Percentiles rank a stretch among this genome's conserved stretches.
Conservation (phyloP, 2,797 vertebrate species). For the Anguilla anguilla region DNA sequence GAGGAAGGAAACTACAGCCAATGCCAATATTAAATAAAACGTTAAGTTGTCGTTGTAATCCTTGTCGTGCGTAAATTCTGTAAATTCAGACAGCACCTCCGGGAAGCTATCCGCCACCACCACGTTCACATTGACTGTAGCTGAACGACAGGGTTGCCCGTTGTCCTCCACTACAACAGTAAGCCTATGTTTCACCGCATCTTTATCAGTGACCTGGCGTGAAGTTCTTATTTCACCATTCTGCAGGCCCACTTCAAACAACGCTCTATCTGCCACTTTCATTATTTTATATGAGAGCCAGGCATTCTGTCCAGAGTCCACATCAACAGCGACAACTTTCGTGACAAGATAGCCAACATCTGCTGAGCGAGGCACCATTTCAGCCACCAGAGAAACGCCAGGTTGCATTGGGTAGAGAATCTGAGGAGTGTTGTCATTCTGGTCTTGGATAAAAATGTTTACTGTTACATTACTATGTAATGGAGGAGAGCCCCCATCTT, state of each 20-base stretch:
- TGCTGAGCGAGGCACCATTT: conserved; percentile 74
- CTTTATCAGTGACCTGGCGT: conserved; percentile 42
- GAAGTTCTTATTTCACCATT: conserved; percentile 66
- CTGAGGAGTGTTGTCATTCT: conserved; percentile 65
- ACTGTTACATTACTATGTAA: conserved; percentile 68
- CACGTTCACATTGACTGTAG: conserved; percentile 63
- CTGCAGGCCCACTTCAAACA: conserved; percentile 9
- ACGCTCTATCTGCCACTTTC: not conserved
- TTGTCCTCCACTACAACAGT: conserved; percentile 65
- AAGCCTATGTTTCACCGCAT: conserved; percentile 38
- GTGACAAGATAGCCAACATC: conserved; percentile 76
- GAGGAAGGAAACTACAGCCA: conserved; percentile 59
- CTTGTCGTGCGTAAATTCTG: conserved; percentile 30
- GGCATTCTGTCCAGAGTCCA: conserved; percentile 18
- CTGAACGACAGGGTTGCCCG: conserved; percentile 59
- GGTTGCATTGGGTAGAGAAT: conserved; percentile 46
- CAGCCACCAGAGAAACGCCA: conserved; percentile 63
- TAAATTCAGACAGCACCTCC: conserved; percentile 60
- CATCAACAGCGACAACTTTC: conserved; percentile 75
- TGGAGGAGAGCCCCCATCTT: conserved; percentile 54
- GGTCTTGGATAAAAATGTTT: conserved; percentile 61
- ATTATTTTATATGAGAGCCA: conserved; percentile 2
- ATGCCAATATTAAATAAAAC: conserved; percentile 63
- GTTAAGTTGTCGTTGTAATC: conserved; percentile 48
- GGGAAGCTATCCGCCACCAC: conserved; percentile 55